phyloP scores from a whole-genome alignment of 2,797 vertebrate genomes.

The Myiothlypis coronata region DNA sequence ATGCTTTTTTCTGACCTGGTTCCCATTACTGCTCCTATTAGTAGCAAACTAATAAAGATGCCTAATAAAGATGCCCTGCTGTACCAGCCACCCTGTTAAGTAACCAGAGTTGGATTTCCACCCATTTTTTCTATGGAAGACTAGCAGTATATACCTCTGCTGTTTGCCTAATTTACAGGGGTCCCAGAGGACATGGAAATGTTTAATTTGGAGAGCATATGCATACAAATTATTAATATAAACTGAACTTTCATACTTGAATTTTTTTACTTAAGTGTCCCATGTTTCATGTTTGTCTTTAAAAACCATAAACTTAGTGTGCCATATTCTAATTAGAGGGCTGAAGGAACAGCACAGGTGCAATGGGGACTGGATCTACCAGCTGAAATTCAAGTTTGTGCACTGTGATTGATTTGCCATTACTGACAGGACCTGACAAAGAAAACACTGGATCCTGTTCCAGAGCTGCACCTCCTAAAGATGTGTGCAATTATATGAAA shows the following conservation, averaged over 20 bases:
- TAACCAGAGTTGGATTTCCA: neutral
- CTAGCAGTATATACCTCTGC: neutral
- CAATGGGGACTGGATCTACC: neutral
- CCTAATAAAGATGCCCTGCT: neutral
- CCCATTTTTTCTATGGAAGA: neutral
- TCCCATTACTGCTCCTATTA: constrained; percentile 32
- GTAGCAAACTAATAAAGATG: neutral
- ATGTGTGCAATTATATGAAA: neutral
- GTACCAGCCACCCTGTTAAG: neutral
- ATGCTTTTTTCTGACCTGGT: neutral
- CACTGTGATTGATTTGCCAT: neutral
- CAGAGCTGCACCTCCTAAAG: constrained; percentile 10
- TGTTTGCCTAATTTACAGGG: neutral
- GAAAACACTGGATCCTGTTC: constrained; percentile 3
- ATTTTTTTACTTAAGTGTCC: neutral
- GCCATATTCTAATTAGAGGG: neutral
- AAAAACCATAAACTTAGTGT: neutral
- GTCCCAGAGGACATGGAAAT: neutral
- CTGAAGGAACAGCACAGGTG: neutral
- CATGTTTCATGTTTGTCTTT: neutral
- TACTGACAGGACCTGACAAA: constrained; percentile 32
- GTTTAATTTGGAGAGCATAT: neutral
- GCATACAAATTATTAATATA: neutral
- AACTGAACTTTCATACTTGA: neutral
- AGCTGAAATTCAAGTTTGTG: constrained; percentile 29